These are phyloP conservation scores for Notocelia uddmanniana DNA, from an alignment of 2,888 invertebrate genomes.

Conservation along the genomic window DNA sequence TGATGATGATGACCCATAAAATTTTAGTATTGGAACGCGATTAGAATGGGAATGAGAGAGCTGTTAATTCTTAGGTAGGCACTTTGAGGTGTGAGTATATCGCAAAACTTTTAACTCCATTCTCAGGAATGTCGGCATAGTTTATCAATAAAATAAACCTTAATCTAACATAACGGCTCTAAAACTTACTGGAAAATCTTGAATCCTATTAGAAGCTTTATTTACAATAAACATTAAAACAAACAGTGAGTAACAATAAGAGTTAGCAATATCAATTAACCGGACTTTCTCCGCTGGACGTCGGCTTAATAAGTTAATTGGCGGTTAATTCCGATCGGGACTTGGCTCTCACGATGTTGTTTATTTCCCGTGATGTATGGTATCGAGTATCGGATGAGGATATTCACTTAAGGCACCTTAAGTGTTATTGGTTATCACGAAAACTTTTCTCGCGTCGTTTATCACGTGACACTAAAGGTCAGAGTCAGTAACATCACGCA, in stretches of 20 bases:
- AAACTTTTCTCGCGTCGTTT: background rate
- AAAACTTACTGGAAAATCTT: conserved; percentile 19
- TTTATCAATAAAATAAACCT: background rate
- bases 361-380: conserved; percentile 41
- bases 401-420: no score
- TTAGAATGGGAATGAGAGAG: background rate
- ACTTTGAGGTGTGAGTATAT: background rate
- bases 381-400: conserved; percentile 22
- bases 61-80: background rate
- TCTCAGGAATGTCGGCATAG: background rate
- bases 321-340: conserved; percentile 34
- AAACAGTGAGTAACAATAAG: conserved; percentile 42
- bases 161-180: background rate
- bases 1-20: background rate
- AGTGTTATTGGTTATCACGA: background rate
- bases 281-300: conserved; percentile 38
- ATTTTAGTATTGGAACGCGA: background rate
- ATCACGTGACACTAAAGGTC: background rate
- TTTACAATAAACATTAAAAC: conserved; percentile 24
- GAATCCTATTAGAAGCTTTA: background rate
- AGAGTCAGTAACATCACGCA: no score
- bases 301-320: conserved; percentile 44
- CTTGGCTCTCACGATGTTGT: conserved; percentile 35
- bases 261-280: conserved; percentile 43
- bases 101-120: background rate